Percentiles rank a stretch among this genome's conserved stretches.
phyloP scores from a whole-genome alignment of 2,797 vertebrate species.

The Salarias fasciatus region DNA sequence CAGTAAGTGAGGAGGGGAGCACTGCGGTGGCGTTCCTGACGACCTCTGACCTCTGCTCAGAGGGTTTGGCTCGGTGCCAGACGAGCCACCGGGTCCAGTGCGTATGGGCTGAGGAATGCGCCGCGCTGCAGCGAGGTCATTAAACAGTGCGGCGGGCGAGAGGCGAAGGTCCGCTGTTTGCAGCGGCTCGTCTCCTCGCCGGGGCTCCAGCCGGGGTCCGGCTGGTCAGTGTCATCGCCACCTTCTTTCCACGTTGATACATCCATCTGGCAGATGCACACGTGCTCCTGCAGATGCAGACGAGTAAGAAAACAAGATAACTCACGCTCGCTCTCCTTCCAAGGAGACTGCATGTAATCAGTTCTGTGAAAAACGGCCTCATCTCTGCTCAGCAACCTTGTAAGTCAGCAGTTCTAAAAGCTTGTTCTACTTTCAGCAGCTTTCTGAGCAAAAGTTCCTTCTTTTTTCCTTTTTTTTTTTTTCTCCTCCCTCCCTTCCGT shows the following conservation, averaged over 20 bases:
- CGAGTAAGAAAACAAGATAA: slow-evolving; percentile 30
- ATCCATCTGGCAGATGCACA: background rate
- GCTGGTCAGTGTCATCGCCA: no score
- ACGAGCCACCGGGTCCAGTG: slow-evolving; percentile 51
- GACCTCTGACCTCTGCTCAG: slow-evolving; percentile 68
- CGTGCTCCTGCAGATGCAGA: slow-evolving; percentile 20
- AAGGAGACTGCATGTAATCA: slow-evolving; percentile 12
- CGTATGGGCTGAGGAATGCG: slow-evolving; percentile 65
- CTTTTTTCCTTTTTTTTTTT: slow-evolving; percentile 8
- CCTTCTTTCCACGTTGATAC: background rate
- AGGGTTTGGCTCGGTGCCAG: slow-evolving; percentile 61
- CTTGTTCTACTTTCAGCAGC: slow-evolving; percentile 54
- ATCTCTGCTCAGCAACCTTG: slow-evolving; percentile 46
- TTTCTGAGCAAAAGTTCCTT: slow-evolving; percentile 50
- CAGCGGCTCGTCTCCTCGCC: slow-evolving; percentile 55
- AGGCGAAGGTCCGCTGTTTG: slow-evolving; percentile 68
- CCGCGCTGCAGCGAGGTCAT: slow-evolving; percentile 64
- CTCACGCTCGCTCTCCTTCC: slow-evolving; percentile 20
- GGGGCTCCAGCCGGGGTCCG: no score
- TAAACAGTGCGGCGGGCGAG: slow-evolving; percentile 68
- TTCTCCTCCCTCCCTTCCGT: background rate
- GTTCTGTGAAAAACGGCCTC: slow-evolving; percentile 45
- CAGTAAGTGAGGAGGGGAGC: slow-evolving; percentile 46
- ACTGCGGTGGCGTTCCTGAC: slow-evolving; percentile 44
- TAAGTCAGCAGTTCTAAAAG: slow-evolving; percentile 67